Percentiles rank a stretch among this genome's conserved stretches.
Evolutionary conservation across 2,797 vertebrate genomes (phyloP).

Genomic region (Scolopax rusticola): DNA sequence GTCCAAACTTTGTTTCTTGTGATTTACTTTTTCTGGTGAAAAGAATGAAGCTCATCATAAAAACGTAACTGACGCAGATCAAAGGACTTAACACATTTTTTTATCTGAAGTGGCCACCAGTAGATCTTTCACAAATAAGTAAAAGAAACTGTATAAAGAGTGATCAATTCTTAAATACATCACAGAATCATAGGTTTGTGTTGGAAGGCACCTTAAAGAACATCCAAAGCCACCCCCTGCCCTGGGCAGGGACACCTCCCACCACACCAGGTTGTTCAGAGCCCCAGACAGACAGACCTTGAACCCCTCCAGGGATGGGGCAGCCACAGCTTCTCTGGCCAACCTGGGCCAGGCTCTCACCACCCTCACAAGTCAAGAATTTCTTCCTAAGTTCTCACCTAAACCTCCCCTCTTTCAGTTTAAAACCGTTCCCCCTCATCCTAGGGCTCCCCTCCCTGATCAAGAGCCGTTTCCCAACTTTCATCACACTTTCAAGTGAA

Average conservation of each 20-base stretch:
- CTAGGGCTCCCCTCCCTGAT: not conserved
- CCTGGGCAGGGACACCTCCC: not conserved
- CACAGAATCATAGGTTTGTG: not conserved
- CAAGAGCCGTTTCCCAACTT: not conserved
- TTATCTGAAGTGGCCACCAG: not conserved
- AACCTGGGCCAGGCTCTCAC: not conserved
- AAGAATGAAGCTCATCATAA: not conserved
- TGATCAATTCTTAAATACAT: not conserved
- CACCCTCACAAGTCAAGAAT: not conserved
- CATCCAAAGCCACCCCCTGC: not conserved
- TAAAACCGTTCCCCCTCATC: not conserved
- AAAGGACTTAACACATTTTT: not conserved
- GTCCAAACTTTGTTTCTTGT: not conserved
- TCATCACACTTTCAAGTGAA: not conserved
- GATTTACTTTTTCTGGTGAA: not conserved
- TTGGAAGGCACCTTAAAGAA: not conserved
- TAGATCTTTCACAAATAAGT: not conserved
- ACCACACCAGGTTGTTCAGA: not conserved
- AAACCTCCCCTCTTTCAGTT: not conserved
- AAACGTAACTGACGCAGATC: not conserved
- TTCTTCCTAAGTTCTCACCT: not conserved
- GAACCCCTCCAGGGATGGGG: not conserved
- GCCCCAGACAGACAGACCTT: not conserved
- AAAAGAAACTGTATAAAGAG: not conserved
- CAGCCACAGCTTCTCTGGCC: not conserved